These are phyloP conservation scores for Lanius ludovicianus DNA, from an alignment of 2,113 vertebrate genomes.

Conservation along the genomic window DNA sequence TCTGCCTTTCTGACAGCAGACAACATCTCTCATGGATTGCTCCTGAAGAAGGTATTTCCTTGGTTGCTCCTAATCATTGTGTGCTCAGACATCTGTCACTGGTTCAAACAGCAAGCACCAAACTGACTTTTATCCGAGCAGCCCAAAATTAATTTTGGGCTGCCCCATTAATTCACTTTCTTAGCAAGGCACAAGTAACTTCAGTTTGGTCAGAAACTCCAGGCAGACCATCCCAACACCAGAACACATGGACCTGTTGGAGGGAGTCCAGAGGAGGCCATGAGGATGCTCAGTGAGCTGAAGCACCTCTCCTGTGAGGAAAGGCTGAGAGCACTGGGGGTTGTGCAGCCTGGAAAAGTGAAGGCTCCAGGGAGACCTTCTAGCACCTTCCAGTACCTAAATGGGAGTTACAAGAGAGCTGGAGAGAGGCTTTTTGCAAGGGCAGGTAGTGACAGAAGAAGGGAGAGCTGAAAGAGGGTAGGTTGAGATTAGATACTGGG, in stretches of 20 bases:
- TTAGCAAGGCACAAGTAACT: not conserved
- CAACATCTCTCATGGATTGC: slow-evolving; percentile 97
- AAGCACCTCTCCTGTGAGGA: not conserved
- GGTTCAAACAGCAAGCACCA: not conserved
- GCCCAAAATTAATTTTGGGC: not conserved
- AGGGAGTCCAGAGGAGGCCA: not conserved
- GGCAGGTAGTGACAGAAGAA: not conserved
- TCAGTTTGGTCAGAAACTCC: not conserved
- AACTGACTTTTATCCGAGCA: not conserved
- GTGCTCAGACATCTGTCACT: not conserved
- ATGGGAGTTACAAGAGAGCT: not conserved
- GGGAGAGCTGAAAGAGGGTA: not conserved
- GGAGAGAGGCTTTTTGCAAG: not conserved
- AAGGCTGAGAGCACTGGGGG: not conserved
- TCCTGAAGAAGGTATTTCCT: slow-evolving; percentile 92
- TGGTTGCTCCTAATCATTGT: not conserved
- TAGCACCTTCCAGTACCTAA: not conserved
- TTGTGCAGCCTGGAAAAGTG: not conserved
- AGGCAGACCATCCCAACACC: not conserved
- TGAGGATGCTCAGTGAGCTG: not conserved
- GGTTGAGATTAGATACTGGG: not conserved
- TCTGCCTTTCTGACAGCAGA: slow-evolving; percentile 94
- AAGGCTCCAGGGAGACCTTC: not conserved
- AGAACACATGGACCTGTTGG: not conserved
- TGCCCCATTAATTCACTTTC: not conserved